Evolutionary conservation across 2,113 vertebrate species (phyloP).

Genomic region (Cynopterus brachyotis): DNA sequence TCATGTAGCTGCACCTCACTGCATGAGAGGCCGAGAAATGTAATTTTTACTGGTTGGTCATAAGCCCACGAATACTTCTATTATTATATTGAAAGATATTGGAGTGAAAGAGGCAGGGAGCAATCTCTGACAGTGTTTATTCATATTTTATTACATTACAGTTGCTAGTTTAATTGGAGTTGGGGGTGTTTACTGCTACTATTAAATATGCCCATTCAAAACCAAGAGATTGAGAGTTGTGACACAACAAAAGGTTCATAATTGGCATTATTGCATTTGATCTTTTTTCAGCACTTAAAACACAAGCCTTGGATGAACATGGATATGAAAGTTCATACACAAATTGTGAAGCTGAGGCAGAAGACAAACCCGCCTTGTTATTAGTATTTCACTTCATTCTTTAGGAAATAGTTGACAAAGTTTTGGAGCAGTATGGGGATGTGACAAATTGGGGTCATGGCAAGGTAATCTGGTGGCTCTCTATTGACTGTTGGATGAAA

Average conservation of each 20-base stretch:
- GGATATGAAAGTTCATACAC: neutral
- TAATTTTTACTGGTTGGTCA: neutral
- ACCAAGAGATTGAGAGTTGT: neutral
- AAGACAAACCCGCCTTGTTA: neutral
- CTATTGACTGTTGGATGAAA: neutral
- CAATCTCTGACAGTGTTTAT: neutral
- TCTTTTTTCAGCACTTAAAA: neutral
- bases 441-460: neutral
- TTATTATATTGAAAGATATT: neutral
- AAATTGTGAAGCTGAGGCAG: neutral
- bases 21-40: neutral
- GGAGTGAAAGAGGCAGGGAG: neutral
- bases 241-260: neutral
- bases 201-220: neutral
- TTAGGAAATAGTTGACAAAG: neutral
- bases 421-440: neutral
- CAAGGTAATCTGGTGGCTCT: neutral
- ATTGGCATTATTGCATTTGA: neutral
- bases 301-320: neutral
- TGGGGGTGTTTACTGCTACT: neutral
- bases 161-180: neutral
- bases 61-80: neutral
- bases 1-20: neutral
- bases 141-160: neutral
- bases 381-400: neutral